Conservation (phyloP, 2,888 invertebrate genomes). For the Corythucha ciliata region DNA sequence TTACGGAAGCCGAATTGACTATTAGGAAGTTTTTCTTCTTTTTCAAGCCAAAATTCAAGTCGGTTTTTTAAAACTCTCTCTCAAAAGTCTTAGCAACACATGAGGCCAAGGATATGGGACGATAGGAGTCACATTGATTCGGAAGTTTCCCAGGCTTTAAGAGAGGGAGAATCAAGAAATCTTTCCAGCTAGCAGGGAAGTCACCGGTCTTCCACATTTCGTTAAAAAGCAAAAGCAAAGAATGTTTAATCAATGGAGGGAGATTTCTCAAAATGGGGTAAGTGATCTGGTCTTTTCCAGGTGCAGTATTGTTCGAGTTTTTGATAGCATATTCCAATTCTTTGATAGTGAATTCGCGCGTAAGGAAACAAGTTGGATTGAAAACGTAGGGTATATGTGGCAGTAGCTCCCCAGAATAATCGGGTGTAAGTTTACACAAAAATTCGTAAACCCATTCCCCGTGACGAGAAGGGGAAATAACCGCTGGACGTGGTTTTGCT, state of each 20-base stretch:
- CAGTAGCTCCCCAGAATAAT: no score
- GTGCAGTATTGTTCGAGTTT: no score
- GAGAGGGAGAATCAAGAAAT: neutral
- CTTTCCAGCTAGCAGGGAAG: neutral
- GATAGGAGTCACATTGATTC: neutral
- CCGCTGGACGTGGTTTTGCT: no score
- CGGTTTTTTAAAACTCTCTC: neutral
- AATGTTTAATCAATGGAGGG: neutral
- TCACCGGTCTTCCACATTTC: neutral
- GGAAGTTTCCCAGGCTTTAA: neutral
- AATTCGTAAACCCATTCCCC: no score
- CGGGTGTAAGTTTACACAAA: no score
- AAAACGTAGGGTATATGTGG: no score
- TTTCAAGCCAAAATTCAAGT: neutral
- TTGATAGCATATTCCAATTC: no score
- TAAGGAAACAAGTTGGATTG: no score
- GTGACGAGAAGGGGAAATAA: no score
- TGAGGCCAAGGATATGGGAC: constrained; percentile 9
- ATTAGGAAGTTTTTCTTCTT: neutral
- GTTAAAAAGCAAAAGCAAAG: neutral
- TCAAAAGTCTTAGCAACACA: constrained; percentile 6
- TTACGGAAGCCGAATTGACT: constrained; percentile 2
- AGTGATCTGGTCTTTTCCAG: neutral
- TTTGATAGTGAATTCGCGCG: no score
- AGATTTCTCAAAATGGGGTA: neutral